A percentile compares a stretch with the other conserved stretches of the same genome.
phyloP scores from a whole-genome alignment of 2,113 vertebrate species.

The Rostratula benghalensis region DNA sequence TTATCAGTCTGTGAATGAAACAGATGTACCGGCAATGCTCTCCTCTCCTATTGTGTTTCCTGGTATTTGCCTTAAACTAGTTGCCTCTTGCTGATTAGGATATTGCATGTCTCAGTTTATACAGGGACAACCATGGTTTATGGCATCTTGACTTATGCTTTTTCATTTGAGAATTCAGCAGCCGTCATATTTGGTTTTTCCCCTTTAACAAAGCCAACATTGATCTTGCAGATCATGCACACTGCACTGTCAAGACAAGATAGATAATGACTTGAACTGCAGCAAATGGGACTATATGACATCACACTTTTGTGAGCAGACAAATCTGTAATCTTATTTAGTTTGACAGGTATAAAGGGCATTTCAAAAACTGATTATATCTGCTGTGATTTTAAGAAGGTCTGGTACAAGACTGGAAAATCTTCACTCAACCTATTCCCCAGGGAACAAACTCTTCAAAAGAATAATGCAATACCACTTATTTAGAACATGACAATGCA shows the following conservation, averaged over 20 bases:
- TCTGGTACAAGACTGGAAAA: slow-evolving; percentile 56
- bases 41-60: neutral
- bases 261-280: slow-evolving; percentile 62
- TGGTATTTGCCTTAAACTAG: neutral
- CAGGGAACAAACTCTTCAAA: slow-evolving; percentile 36
- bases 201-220: slow-evolving; percentile 9
- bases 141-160: neutral
- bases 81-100: neutral
- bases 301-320: slow-evolving; percentile 68
- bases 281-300: slow-evolving; percentile 70
- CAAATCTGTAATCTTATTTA: slow-evolving; percentile 70
- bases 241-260: slow-evolving; percentile 58
- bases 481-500: neutral
- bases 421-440: slow-evolving; percentile 22
- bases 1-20: accelerated
- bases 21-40: no score
- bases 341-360: slow-evolving; percentile 73
- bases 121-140: neutral
- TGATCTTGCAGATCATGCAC: slow-evolving; percentile 63
- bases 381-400: slow-evolving; percentile 65
- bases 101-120: neutral
- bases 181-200: neutral
- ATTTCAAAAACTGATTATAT: slow-evolving; percentile 72
- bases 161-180: neutral
- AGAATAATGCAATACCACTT: neutral